phyloP scores from a whole-genome alignment of 1,140 invertebrate genomes.

The Nomia melanderi region DNA sequence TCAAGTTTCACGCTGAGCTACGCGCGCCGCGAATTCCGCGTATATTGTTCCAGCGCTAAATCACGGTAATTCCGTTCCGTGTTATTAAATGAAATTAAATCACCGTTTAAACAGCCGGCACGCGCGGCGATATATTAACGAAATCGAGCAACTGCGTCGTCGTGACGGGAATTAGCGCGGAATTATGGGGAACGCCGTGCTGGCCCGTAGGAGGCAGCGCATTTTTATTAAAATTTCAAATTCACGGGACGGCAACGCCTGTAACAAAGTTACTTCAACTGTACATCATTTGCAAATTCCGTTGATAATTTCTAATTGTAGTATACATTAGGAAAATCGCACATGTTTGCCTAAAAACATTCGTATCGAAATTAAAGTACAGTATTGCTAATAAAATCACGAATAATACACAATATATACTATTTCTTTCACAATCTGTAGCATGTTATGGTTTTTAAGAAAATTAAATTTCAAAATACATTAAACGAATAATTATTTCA shows the following conservation, averaged over 20 bases:
- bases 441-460: too few species aligned
- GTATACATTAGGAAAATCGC: too few species aligned
- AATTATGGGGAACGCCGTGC: conserved; percentile 8
- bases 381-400: too few species aligned
- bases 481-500: too few species aligned
- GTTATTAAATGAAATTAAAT: conserved; percentile 54
- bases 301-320: neutral
- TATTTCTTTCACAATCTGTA: too few species aligned
- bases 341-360: too few species aligned
- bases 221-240: neutral
- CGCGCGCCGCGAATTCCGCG: conserved; percentile 22
- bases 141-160: conserved; percentile 43
- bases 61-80: conserved; percentile 41
- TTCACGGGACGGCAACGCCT: neutral
- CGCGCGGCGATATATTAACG: conserved; percentile 42
- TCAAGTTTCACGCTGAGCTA: conserved; percentile 2
- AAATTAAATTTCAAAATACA: too few species aligned
- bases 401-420: too few species aligned
- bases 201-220: too few species aligned
- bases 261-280: neutral
- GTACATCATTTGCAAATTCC: neutral
- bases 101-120: conserved; percentile 40
- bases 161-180: conserved; percentile 39
- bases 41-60: conserved; percentile 32
- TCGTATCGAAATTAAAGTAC: too few species aligned